Evolutionary conservation across 1,140 invertebrate species (phyloP).

Genomic region (Aphelinus certus): DNA sequence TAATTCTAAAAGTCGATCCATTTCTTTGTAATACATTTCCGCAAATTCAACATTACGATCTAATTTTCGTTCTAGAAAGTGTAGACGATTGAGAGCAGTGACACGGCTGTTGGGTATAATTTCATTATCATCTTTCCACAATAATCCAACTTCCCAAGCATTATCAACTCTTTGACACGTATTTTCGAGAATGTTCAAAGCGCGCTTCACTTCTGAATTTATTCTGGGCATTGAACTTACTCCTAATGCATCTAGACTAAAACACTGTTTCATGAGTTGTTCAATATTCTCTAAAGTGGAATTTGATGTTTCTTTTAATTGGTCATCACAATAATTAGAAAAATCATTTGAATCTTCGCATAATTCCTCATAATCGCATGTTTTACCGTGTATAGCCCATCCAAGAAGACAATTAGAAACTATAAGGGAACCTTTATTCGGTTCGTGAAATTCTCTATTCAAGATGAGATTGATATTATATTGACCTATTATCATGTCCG

Average conservation of each 20-base stretch:
- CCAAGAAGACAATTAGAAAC: no score
- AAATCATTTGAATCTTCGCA: no score
- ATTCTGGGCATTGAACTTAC: not conserved
- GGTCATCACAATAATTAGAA: no score
- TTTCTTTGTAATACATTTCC: constrained; percentile 16
- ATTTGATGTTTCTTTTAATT: no score
- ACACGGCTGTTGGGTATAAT: constrained; percentile 16
- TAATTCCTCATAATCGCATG: no score
- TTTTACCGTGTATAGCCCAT: no score
- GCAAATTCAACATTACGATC: not conserved
- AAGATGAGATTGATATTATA: no score
- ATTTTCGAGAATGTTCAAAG: not conserved
- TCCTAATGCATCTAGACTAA: not conserved
- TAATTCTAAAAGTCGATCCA: not conserved
- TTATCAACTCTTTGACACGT: not conserved
- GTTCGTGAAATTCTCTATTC: no score
- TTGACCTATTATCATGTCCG: no score
- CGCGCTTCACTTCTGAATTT: not conserved
- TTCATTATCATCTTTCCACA: constrained; percentile 21
- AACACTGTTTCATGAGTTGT: no score
- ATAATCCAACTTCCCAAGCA: constrained; percentile 30
- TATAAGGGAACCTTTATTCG: no score
- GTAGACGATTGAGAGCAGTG: not conserved
- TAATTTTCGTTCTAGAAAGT: constrained; percentile 30
- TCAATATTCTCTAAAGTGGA: no score